Conservation (phyloP, 1,140 invertebrate genomes). For the Macrocentrus cingulum region DNA sequence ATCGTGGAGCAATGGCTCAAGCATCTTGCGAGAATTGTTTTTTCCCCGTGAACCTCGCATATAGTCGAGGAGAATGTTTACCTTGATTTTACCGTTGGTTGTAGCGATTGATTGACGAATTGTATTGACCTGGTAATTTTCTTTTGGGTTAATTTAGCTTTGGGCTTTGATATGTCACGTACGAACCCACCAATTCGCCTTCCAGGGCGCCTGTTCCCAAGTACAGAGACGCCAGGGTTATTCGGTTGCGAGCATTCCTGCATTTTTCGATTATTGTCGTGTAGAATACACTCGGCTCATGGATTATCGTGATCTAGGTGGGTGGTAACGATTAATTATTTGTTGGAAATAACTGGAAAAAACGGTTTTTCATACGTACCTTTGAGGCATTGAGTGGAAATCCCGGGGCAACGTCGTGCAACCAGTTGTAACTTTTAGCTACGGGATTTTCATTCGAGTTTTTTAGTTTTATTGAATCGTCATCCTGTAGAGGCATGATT, state of each 20-base stretch:
- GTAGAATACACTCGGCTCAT: constrained; percentile 77
- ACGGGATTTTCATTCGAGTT: not conserved
- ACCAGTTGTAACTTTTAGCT: constrained; percentile 62
- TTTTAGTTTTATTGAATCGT: not conserved
- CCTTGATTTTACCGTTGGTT: constrained; percentile 65
- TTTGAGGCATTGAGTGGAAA: constrained; percentile 72
- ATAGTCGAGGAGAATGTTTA: constrained; percentile 87
- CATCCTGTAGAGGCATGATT: not conserved
- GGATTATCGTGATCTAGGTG: constrained; percentile 67
- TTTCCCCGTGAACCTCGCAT: constrained; percentile 84
- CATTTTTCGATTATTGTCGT: constrained; percentile 72
- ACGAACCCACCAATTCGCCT: constrained; percentile 67
- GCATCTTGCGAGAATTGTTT: constrained; percentile 75
- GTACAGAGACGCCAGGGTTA: constrained; percentile 90
- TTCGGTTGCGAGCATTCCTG: constrained; percentile 71
- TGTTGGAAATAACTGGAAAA: constrained; percentile 11
- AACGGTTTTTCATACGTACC: constrained; percentile 38
- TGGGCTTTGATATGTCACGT: constrained; percentile 7
- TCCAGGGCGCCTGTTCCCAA: constrained; percentile 89
- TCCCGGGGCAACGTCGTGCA: constrained; percentile 69
- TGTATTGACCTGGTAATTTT: constrained; percentile 58
- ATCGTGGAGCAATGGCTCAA: constrained; percentile 72
- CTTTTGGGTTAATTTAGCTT: constrained; percentile 10
- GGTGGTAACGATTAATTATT: constrained; percentile 16
- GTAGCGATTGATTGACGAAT: constrained; percentile 63